Base-by-base conservation (phyloP, 2,113 vertebrate genomes). In the Mugil cephalus region DNA sequence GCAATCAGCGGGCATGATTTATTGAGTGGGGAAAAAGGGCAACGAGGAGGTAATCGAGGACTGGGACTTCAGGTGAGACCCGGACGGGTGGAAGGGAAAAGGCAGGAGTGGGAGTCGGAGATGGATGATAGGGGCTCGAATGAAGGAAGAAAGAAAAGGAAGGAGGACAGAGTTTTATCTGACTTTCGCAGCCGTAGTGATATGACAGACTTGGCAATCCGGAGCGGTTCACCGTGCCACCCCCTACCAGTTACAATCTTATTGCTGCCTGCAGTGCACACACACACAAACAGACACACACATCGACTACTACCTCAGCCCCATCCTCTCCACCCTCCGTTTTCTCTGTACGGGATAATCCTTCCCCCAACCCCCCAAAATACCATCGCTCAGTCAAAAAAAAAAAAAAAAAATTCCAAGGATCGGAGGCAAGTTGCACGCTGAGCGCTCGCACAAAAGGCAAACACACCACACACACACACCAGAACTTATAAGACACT, bases 221-320 rank as follows among this genome's bases (percentile, higher is more conserved):
- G 47, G 62, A 69, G 71, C 58, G 2, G 74, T 83, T 77, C 74
- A 76, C 71, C 63, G 83, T 66, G 43, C 72, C 46, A 74, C 87
- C 90, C 86, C 87, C 89, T 66, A 86, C 89, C 65, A 86, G 81
- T 74, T 61, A 79, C 86, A 91, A 88, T 90, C 82, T 85, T 77
- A 73, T 65, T 40, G 43, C 65, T 61, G 70, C 53, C 58, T 30
- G 24, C 24, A 30, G 24, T 3, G 24, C 24, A 45, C 5, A 62
- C 80, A 78, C 50, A 77, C 46, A 77, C 77, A 65, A 46, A 38
- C 35, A 53, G 47, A 68, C 69, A 73, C 43, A 69, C 59, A 77
- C 48, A 61, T 39, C 15, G 21, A 62, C 68, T 63, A n/a, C 35
- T 0, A 79, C 80, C 65, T 78, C 72, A 77, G 50, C 72, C 43